phyloP scores from a whole-genome alignment of 1,140 invertebrate species.

The Ostrea edulis region DNA sequence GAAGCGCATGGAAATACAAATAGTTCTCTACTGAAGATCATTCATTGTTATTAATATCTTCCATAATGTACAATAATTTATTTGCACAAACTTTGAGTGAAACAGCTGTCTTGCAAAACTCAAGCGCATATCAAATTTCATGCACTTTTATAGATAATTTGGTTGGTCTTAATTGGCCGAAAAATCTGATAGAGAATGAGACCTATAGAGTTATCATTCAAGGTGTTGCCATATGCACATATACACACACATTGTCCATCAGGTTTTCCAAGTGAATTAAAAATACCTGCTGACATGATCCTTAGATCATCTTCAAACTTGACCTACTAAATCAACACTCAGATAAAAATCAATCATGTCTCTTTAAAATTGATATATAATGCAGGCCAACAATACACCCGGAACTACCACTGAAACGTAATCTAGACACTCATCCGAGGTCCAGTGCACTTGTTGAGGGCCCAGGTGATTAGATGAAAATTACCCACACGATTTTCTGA shows the following conservation, averaged over 20 bases:
- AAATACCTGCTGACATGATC: conserved; percentile 18
- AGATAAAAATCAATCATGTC: conserved; percentile 33
- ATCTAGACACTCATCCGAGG: neutral
- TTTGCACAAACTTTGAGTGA: neutral
- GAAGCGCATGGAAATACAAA: no score
- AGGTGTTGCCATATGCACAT: neutral
- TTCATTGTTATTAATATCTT: no score
- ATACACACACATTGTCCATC: conserved; percentile 1
- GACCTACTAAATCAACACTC: conserved; percentile 1
- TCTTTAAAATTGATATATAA: conserved; percentile 25
- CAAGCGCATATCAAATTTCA: conserved; percentile 10
- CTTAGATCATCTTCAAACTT: neutral
- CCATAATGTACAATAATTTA: neutral
- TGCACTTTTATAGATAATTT: neutral
- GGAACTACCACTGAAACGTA: neutral
- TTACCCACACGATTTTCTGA: neutral
- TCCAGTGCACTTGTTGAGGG: neutral
- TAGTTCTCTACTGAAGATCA: no score
- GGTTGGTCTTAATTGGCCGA: neutral
- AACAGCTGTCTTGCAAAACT: neutral
- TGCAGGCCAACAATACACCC: conserved; percentile 1
- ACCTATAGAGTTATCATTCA: neutral
- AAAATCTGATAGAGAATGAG: neutral
- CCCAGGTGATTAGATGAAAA: neutral
- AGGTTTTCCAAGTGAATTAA: conserved; percentile 11